Conservation (phyloP, 2,888 invertebrate genomes). For the Cataglyphis cursor region DNA sequence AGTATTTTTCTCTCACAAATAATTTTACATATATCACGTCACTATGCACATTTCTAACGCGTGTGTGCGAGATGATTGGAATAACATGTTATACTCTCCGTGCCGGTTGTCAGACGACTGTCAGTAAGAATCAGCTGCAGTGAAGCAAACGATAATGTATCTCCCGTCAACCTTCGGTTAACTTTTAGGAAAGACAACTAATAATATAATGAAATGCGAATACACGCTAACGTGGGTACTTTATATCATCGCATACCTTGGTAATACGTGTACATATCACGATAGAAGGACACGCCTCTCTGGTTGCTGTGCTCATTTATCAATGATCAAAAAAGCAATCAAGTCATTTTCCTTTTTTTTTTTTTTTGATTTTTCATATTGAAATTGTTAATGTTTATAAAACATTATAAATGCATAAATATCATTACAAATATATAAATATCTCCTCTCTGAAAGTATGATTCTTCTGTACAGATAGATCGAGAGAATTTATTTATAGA, state of each 20-base stretch:
- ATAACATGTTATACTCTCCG: conserved; percentile 62
- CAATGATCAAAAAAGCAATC: too few relatives aligned
- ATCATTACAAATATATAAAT: too few relatives aligned
- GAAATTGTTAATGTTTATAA: background rate
- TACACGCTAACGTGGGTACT: background rate
- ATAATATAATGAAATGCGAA: conserved; percentile 26
- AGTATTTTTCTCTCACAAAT: conserved; percentile 26
- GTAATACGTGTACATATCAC: background rate
- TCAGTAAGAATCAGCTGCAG: conserved; percentile 71
- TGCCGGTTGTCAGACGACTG: conserved; percentile 79
- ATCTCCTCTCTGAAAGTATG: background rate
- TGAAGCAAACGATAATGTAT: conserved; percentile 64
- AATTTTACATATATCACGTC: conserved; percentile 24
- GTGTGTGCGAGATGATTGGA: conserved; percentile 42
- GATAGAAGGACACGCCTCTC: background rate
- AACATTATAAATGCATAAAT: background rate
- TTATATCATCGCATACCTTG: background rate
- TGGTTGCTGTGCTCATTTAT: conserved; percentile 15
- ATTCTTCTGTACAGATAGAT: background rate
- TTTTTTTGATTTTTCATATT: background rate
- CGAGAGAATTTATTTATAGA: background rate
- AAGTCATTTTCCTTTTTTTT: background rate
- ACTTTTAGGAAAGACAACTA: conserved; percentile 70
- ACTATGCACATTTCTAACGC: conserved; percentile 26
- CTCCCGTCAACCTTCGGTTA: conserved; percentile 71